Percentiles rank a stretch among this genome's conserved stretches.
These are phyloP conservation scores for Grammomys surdaster DNA, from an alignment of 2,113 vertebrate species.

Conservation along the genomic window DNA sequence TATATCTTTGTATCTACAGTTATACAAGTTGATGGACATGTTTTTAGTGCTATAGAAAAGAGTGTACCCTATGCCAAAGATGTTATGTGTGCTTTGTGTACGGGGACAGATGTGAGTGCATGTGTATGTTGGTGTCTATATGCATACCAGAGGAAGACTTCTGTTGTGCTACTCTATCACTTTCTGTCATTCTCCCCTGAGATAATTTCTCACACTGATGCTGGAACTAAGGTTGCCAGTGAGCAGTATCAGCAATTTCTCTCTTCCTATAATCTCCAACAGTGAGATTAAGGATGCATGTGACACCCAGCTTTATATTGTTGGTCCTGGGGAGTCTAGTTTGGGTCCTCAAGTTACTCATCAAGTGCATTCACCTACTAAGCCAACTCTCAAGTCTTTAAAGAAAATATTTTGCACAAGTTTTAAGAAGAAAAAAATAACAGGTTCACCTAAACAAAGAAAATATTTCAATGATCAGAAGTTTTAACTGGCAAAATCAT, in stretches of 20 bases:
- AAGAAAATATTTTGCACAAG: background rate
- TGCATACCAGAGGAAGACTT: background rate
- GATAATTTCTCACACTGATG: no score
- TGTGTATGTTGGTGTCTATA: background rate
- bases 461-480: background rate
- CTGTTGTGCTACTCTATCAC: no score
- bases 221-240: background rate
- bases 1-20: background rate
- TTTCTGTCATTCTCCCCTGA: background rate
- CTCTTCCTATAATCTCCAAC: background rate
- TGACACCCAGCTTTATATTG: no score
- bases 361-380: background rate
- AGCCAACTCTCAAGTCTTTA: background rate
- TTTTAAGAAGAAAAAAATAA: slow-evolving; percentile 34
- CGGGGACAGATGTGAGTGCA: background rate
- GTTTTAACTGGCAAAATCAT: background rate
- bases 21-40: background rate
- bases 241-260: background rate
- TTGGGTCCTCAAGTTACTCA: background rate
- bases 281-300: no score
- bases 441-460: background rate
- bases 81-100: background rate
- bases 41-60: background rate
- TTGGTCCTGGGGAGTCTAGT: background rate
- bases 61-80: background rate